Conservation (phyloP, 2,113 vertebrate species). For the Thermophis baileyi region DNA sequence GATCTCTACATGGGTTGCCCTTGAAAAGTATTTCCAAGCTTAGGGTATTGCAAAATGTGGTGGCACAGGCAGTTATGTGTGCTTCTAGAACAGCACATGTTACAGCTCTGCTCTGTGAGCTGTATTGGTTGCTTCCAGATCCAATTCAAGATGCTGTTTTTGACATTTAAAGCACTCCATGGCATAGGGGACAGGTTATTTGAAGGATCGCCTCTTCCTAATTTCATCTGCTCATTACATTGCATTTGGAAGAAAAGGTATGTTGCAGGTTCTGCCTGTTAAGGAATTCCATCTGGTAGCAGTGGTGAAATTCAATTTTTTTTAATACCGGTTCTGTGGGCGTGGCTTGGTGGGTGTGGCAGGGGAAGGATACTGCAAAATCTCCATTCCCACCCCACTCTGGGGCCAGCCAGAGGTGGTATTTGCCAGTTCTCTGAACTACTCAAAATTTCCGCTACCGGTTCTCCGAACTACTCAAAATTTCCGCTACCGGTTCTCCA, state of each 20-base stretch:
- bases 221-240: background rate
- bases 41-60: background rate
- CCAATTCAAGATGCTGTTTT: background rate
- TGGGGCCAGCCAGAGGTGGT: too few species aligned
- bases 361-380: too few species aligned
- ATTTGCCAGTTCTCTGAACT: too few species aligned
- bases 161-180: background rate
- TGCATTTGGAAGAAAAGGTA: background rate
- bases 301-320: too few species aligned
- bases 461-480: too few species aligned
- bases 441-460: too few species aligned
- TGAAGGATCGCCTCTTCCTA: background rate
- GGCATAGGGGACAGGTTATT: background rate
- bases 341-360: too few species aligned
- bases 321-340: too few species aligned
- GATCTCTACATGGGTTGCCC: background rate
- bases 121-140: background rate
- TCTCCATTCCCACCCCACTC: too few species aligned
- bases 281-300: background rate
- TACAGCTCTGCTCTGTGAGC: background rate
- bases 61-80: background rate
- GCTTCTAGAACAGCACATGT: background rate
- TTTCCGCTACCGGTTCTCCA: too few species aligned
- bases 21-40: background rate
- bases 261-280: background rate